phyloP scores from a whole-genome alignment of 2,797 vertebrate genomes.

The Platyrinchus mystaceus region DNA sequence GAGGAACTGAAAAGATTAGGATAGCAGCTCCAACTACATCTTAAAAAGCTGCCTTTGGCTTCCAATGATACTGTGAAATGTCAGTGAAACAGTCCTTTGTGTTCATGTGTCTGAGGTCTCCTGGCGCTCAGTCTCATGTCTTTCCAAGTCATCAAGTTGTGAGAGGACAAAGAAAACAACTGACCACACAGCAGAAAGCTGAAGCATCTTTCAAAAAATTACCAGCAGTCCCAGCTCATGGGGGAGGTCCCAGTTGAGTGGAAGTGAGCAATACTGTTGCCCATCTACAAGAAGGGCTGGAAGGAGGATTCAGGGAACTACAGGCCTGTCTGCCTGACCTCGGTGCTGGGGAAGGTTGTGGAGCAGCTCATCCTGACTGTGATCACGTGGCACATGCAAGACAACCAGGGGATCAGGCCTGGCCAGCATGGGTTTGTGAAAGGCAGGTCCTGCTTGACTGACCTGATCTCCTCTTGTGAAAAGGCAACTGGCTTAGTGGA shows the following conservation, averaged over 20 bases:
- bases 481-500: background rate
- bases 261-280: background rate
- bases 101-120: background rate
- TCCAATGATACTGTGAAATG: background rate
- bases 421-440: background rate
- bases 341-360: background rate
- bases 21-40: background rate
- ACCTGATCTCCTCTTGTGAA: background rate
- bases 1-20: background rate
- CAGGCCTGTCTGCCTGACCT: background rate
- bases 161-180: background rate
- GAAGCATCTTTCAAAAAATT: background rate
- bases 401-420: background rate
- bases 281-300: background rate
- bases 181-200: background rate
- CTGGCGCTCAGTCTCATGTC: background rate
- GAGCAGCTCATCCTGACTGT: background rate
- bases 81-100: background rate
- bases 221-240: background rate
- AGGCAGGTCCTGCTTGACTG: background rate
- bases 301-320: background rate
- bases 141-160: background rate
- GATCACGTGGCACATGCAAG: fast-evolving
- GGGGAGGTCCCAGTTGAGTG: background rate
- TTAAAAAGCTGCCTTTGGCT: background rate